Percentiles rank a stretch among this genome's conserved stretches.
Conservation (phyloP, 2,113 vertebrate genomes). For the Pungitius pungitius region DNA sequence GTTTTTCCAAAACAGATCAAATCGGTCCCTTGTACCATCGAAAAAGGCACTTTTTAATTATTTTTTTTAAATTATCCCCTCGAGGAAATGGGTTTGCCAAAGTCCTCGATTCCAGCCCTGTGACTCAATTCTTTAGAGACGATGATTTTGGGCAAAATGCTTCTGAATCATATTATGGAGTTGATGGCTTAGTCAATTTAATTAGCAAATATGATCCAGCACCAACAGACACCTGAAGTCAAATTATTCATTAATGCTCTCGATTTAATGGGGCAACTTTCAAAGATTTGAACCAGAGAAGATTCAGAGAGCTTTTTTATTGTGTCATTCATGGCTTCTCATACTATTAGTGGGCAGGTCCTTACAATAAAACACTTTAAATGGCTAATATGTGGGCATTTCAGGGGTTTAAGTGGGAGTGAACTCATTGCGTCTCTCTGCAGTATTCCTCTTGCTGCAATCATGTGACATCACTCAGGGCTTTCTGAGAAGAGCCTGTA, state of each 20-base stretch:
- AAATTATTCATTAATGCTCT: constrained; percentile 14
- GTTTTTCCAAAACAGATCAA: constrained; percentile 5
- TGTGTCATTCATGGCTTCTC: constrained; percentile 10
- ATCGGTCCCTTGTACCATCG: neutral
- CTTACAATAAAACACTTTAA: neutral
- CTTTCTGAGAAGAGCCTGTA: constrained; percentile 72
- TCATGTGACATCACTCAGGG: constrained; percentile 74
- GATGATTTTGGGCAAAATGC: constrained; percentile 1
- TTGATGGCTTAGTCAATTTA: constrained; percentile 15
- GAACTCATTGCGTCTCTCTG: constrained; percentile 18
- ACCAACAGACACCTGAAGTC: constrained; percentile 43
- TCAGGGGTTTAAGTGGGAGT: too few species aligned
- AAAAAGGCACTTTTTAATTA: neutral
- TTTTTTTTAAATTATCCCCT: neutral
- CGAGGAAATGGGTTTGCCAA: neutral
- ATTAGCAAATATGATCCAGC: constrained; percentile 38
- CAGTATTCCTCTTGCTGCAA: constrained; percentile 26
- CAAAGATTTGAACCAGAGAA: constrained; percentile 11
- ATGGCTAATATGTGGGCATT: too few species aligned
- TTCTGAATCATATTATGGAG: neutral
- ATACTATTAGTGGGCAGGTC: neutral
- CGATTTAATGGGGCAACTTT: constrained; percentile 23
- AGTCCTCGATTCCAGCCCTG: neutral
- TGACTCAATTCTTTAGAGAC: neutral
- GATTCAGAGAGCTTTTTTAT: constrained; percentile 6